These are phyloP conservation scores for Prunella fulvescens DNA, from an alignment of 2,113 vertebrate genomes.

Conservation along the genomic window DNA sequence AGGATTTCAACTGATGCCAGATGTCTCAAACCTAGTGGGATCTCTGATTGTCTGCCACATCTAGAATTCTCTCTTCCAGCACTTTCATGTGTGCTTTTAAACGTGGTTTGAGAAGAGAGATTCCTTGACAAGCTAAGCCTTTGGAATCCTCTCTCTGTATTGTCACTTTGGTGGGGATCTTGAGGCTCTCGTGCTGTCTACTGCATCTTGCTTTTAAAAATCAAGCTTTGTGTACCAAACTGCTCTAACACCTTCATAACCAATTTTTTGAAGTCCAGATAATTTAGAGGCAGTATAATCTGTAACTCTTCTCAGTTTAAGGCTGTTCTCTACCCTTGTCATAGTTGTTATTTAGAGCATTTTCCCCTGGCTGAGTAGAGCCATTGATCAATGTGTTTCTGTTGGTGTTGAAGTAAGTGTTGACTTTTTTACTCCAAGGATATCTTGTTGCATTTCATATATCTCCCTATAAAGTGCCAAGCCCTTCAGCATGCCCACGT, in stretches of 20 bases:
- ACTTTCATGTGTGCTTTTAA: conserved; percentile 71
- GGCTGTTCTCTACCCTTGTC: background rate
- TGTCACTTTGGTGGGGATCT: conserved; percentile 56
- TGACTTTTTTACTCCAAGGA: background rate
- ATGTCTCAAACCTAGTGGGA: conserved; percentile 73
- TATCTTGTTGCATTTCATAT: background rate
- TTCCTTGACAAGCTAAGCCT: conserved; percentile 69
- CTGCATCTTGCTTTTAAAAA: background rate
- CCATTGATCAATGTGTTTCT: background rate
- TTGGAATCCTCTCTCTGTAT: conserved; percentile 54
- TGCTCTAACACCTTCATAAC: conserved; percentile 29
- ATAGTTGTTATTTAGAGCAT: background rate
- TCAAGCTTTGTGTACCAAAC: background rate
- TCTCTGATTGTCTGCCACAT: conserved; percentile 72
- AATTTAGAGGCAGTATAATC: background rate
- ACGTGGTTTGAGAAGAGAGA: conserved; percentile 43
- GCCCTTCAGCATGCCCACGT: background rate
- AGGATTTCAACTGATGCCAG: conserved; percentile 79
- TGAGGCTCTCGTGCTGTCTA: conserved; percentile 37
- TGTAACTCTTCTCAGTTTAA: conserved; percentile 36
- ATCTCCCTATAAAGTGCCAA: background rate
- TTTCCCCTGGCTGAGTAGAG: background rate
- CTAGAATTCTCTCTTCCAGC: conserved; percentile 64
- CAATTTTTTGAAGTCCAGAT: conserved; percentile 6
- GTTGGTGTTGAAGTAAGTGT: background rate